Percentiles rank a stretch among this genome's conserved stretches.
phyloP scores from a whole-genome alignment of 2,113 vertebrate species.

The Rhinoderma darwinii region DNA sequence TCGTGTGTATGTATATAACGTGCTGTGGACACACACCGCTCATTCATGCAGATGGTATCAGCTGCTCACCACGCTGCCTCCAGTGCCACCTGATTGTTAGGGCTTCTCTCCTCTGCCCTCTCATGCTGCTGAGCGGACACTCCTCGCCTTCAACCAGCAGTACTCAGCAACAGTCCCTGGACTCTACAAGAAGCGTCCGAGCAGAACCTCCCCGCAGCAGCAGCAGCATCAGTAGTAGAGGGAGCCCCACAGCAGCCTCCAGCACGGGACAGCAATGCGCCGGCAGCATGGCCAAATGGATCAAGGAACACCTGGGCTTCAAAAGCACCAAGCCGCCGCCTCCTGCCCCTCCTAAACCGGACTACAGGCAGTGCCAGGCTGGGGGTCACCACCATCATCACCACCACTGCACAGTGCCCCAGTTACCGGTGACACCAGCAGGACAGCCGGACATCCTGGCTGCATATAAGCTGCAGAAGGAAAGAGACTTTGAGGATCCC shows the following conservation, averaged over 20 bases:
- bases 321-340: conserved; percentile 85
- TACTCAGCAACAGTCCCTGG: conserved; percentile 64
- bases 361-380: conserved; percentile 83
- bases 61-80: conserved; percentile 22
- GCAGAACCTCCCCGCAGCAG: conserved; percentile 53
- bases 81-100: neutral
- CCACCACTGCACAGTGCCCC: conserved; percentile 64
- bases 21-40: conserved; percentile 17
- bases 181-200: conserved; percentile 63
- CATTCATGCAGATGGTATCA: conserved; percentile 53
- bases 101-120: conserved; percentile 48
- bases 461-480: conserved; percentile 91
- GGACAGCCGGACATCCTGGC: conserved; percentile 91
- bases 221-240: conserved; percentile 55
- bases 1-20: conserved; percentile 23
- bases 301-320: conserved; percentile 95
- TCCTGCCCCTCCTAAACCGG: conserved; percentile 89
- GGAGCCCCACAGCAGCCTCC: conserved; percentile 64
- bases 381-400: conserved; percentile 63
- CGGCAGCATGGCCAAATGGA: conserved; percentile 93
- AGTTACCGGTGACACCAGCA: conserved; percentile 71
- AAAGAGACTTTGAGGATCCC: conserved; percentile 95
- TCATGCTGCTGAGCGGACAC: conserved; percentile 75
- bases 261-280: conserved; percentile 78
- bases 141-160: conserved; percentile 60